These are phyloP conservation scores for Siniperca obscura DNA, from an alignment of 2,797 vertebrate genomes.

Conservation along the genomic window DNA sequence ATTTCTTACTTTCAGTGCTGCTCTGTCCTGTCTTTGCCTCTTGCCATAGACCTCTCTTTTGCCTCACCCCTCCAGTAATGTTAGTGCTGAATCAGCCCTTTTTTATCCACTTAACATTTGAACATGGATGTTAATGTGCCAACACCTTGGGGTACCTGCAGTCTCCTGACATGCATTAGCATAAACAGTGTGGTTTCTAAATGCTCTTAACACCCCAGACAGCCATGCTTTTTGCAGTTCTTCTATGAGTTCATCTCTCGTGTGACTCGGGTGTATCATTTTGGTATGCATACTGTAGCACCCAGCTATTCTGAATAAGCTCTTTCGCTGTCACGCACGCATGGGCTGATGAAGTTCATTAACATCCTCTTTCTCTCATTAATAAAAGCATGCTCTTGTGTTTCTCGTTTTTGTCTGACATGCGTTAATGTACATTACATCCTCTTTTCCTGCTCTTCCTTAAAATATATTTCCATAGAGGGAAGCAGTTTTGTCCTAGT, in stretches of 20 bases:
- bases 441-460: background rate
- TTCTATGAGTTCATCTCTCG: conserved; percentile 21
- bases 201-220: conserved; percentile 36
- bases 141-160: conserved; percentile 28
- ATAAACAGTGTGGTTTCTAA: conserved; percentile 49
- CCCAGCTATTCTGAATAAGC: conserved; percentile 15
- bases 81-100: conserved; percentile 56
- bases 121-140: conserved; percentile 59
- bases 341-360: conserved; percentile 33
- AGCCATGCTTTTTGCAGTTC: conserved; percentile 1
- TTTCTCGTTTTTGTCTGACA: conserved; percentile 20
- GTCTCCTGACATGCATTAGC: conserved; percentile 61
- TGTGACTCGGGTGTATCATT: conserved; percentile 10
- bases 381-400: conserved; percentile 16
- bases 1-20: background rate
- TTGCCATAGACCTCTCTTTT: background rate
- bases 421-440: conserved; percentile 3
- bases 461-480: background rate
- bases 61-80: background rate
- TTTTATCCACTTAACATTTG: conserved; percentile 58
- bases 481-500: conserved; percentile 6
- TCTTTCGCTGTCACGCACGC: conserved; percentile 22
- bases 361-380: conserved; percentile 1
- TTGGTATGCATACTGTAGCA: conserved; percentile 18
- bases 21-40: conserved; percentile 21